Percentiles rank a stretch among this genome's conserved stretches.
These are phyloP conservation scores for Cephalopterus ornatus DNA, from an alignment of 2,113 vertebrate species.

Conservation along the genomic window DNA sequence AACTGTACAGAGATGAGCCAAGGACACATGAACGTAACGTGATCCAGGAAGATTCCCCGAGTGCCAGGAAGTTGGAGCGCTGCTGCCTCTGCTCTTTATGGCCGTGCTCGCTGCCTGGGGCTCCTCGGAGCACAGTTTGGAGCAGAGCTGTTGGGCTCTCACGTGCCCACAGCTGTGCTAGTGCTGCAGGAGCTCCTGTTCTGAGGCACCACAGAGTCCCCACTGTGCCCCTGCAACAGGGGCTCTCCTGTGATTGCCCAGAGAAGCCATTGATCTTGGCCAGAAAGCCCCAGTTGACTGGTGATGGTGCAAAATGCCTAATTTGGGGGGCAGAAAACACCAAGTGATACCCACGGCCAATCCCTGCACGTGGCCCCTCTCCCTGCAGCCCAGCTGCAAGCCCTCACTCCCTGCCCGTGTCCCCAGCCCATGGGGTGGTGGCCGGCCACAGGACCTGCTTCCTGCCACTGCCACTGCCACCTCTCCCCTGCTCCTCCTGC, in stretches of 20 bases:
- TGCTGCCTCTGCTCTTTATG: slow-evolving; percentile 23
- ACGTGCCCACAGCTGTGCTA: background rate
- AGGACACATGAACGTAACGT: slow-evolving; percentile 44
- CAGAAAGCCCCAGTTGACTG: background rate
- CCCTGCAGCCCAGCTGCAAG: background rate
- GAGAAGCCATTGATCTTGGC: background rate
- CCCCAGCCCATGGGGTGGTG: rapidly evolving
- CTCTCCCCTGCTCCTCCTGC: background rate
- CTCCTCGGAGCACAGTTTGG: background rate
- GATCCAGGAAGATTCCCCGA: slow-evolving; percentile 44
- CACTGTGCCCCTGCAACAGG: rapidly evolving
- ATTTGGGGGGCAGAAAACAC: background rate
- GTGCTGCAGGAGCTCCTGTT: background rate
- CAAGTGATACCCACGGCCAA: rapidly evolving
- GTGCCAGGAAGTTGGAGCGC: slow-evolving; percentile 44
- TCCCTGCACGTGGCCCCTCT: background rate
- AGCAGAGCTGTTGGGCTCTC: background rate
- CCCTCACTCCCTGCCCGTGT: rapidly evolving
- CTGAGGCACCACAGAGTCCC: rapidly evolving
- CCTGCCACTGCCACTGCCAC: background rate
- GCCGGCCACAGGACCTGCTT: too few relatives aligned
- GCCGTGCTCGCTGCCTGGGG: background rate
- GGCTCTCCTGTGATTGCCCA: rapidly evolving
- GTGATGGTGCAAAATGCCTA: background rate
- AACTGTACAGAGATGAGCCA: slow-evolving; percentile 60